Evolutionary conservation across 1,140 invertebrate species (phyloP).

Genomic region (Heliconius congener): DNA sequence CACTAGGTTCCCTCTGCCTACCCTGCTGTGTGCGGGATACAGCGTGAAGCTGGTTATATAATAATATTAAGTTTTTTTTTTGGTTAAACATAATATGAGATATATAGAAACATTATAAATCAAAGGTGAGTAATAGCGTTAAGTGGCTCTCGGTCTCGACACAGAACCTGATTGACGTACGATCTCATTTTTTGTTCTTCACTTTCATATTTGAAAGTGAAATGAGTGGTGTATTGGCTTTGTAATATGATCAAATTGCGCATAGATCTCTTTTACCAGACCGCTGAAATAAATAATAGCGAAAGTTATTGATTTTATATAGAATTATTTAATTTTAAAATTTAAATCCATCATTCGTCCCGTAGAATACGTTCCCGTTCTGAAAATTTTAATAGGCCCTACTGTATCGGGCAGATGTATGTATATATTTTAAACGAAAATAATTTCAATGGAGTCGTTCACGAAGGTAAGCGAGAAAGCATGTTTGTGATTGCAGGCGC

Average conservation of each 20-base stretch:
- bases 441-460: constrained; percentile 21
- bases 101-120: neutral
- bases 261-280: neutral
- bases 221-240: constrained; percentile 16
- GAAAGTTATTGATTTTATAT: neutral
- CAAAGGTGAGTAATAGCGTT: constrained; percentile 24
- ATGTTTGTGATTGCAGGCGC: constrained; percentile 53
- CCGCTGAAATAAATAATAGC: neutral
- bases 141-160: constrained; percentile 19
- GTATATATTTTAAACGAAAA: neutral
- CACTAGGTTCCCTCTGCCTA: too few species aligned
- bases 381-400: neutral
- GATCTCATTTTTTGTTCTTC: constrained; percentile 43
- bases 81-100: neutral
- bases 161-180: constrained; percentile 34
- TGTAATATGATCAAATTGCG: neutral
- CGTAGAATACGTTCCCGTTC: neutral
- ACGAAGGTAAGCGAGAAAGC: constrained; percentile 44
- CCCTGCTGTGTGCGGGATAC: too few species aligned
- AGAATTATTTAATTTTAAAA: too few species aligned
- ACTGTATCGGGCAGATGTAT: neutral
- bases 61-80: neutral
- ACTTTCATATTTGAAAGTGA: constrained; percentile 48
- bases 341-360: too few species aligned
- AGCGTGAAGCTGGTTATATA: neutral